Evolutionary conservation across 2,797 vertebrate genomes (phyloP), one percentile per base, ranked within the genome.

Genomic region (Dipus sagitta): DNA sequence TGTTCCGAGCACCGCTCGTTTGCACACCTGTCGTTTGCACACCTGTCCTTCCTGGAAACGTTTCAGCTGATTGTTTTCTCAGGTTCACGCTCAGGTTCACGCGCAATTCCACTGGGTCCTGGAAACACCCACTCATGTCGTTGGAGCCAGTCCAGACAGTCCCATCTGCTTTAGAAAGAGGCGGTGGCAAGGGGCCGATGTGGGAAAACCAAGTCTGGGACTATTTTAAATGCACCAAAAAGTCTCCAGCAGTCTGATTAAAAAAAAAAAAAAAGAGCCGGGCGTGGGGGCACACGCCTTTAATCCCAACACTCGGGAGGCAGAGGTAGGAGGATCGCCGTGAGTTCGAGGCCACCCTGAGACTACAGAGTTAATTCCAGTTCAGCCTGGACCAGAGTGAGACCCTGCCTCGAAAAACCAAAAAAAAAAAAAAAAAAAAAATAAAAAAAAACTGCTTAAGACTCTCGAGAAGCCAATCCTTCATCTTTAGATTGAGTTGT

Each of bases 31-130:
- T 68, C 88, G 30, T 96, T 97, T 96, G 20, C 96, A 97, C 97
- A 98, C 97, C 97, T 98, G 97, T 96, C 94, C 95, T 96, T 97
- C 97, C 86, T 98, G 97, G 97, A 97, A 96, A 94, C 88, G 85
- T 97, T 97, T 98, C 96, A 96, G 78, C 84, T 80, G 65, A n/a
- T 68, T 97, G 92, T 97, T 97, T 97, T 97, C 93, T 96, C 93
- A 95, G 96, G 88, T 84, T 64, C 96, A 9, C 13, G 6, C 93
- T 96, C 93, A 95, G 96, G 88, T 84, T 64, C 96, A 9, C 13
- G 6, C 58, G 67, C 92, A 89, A 93, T 93, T 78, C 95, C 89
- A 70, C 77, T 72, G 93, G 28, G 83, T 92, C 90, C 89, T 93
- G 78, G 81, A 95, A 11, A 96, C 32, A 90, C 87, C 85, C 47